phyloP scores from a whole-genome alignment of 1,140 invertebrate species.

The Lordiphosa stackelbergi region DNA sequence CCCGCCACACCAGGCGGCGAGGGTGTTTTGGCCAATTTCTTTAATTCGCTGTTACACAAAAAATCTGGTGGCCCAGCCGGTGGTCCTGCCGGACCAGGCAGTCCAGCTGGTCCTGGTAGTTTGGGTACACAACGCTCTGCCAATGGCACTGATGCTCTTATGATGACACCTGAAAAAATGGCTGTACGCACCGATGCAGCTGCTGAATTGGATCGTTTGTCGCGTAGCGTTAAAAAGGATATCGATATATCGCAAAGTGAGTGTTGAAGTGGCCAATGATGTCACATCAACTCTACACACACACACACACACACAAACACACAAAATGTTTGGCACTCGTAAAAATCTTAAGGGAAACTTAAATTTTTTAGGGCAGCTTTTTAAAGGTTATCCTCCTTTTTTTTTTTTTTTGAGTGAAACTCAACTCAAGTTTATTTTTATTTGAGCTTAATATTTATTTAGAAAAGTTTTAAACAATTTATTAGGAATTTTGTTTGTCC shows the following conservation, averaged over 20 bases:
- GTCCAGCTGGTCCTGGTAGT: slow-evolving; percentile 64
- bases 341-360: slow-evolving; percentile 14
- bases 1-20: slow-evolving; percentile 87
- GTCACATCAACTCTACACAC: slow-evolving; percentile 3
- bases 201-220: slow-evolving; percentile 93
- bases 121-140: slow-evolving; percentile 53
- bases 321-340: not conserved
- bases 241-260: slow-evolving; percentile 76
- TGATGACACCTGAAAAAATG: slow-evolving; percentile 80
- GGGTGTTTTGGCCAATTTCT: slow-evolving; percentile 97
- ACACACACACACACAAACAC: slow-evolving; percentile 13
- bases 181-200: slow-evolving; percentile 91
- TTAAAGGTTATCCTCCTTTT: not conserved
- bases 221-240: slow-evolving; percentile 78
- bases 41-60: slow-evolving; percentile 97
- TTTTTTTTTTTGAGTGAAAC: no score
- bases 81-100: slow-evolving; percentile 31
- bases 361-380: slow-evolving; percentile 12
- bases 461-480: no score
- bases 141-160: slow-evolving; percentile 67
- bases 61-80: slow-evolving; percentile 83
- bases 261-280: slow-evolving; percentile 49
- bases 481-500: no score
- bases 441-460: no score
- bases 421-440: no score